Conservation (phyloP, 2,797 vertebrate genomes). For the Labeo calbasu region DNA sequence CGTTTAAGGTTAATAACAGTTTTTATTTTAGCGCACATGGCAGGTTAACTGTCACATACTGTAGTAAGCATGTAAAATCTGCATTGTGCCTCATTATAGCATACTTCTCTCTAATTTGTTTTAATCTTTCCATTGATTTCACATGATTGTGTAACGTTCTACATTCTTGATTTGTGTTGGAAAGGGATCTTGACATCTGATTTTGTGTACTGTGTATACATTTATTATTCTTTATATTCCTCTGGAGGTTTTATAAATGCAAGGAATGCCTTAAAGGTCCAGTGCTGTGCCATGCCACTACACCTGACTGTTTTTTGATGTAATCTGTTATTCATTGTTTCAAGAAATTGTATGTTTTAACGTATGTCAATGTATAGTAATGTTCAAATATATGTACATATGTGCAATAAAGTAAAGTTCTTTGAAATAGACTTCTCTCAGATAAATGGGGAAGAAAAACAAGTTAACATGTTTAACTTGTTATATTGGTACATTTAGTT, state of each 20-base stretch:
- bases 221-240: conserved; percentile 8
- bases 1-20: neutral
- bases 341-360: neutral
- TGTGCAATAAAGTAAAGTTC: conserved; percentile 43
- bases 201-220: conserved; percentile 41
- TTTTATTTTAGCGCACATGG: neutral
- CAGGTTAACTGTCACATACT: neutral
- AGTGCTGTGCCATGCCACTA: neutral
- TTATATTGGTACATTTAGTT: neutral
- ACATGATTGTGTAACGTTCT: neutral
- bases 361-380: conserved; percentile 24
- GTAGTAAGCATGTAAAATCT: neutral
- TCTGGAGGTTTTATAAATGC: neutral
- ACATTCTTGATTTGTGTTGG: conserved; percentile 5
- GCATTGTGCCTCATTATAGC: conserved; percentile 2
- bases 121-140: neutral
- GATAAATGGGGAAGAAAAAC: neutral
- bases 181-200: neutral
- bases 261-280: conserved; percentile 15
- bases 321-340: conserved; percentile 7
- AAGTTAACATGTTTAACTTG: neutral
- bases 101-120: neutral
- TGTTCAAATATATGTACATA: conserved; percentile 11
- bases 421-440: neutral
- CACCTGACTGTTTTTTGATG: neutral